Evolutionary conservation across 2,113 vertebrate species (phyloP), one percentile per base, ranked within the genome.

Genomic region (Thalassarche chlororhynchos): DNA sequence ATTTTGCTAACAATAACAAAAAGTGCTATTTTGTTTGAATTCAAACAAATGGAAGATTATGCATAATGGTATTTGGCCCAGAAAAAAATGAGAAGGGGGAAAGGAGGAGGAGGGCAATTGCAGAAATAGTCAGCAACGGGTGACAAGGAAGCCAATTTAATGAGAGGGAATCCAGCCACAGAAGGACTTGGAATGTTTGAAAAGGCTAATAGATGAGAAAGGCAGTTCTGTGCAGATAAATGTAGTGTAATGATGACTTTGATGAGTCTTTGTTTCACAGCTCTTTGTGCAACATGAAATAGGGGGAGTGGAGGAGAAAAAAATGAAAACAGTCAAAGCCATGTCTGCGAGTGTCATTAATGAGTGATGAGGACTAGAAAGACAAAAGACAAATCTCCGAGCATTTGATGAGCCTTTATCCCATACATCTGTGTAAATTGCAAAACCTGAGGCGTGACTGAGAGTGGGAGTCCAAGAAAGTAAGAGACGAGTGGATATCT

Each of bases 241-340:
- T 94, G 85, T 93, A 96, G 95, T 82, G 92, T 98, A 97, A 96
- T 98, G 93, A 97, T 96, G 93, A 86, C 92, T 98, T 97, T 98
- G 95, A 98, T 98, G 89, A 98, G 95, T 79, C 82, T 98, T 97
- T 98, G 93, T 98, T 95, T 98, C 93, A 89, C 46, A 66, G 87
- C 79, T 96, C 85, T 98, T 97, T 97, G 91, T 96, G 91, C 36
- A 72, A 75, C 85, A 61, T 96, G 94, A 97, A 98, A 97, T 90
- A 95, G 65, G 38, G 87, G 77, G 89, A 94, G 89, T 96, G 85
- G 62, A 90, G 42, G 38, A 85, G 66, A 83, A 87, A 96, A 62
- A 95, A 77, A 95, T 65, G 62, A 95, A 97, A 98, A 75, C 47
- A 95, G 79, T 97, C 84, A 86, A 95, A 95, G 82, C 91, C 23